Conservation (phyloP, 2,888 invertebrate species). For the Trisateles emortualis region DNA sequence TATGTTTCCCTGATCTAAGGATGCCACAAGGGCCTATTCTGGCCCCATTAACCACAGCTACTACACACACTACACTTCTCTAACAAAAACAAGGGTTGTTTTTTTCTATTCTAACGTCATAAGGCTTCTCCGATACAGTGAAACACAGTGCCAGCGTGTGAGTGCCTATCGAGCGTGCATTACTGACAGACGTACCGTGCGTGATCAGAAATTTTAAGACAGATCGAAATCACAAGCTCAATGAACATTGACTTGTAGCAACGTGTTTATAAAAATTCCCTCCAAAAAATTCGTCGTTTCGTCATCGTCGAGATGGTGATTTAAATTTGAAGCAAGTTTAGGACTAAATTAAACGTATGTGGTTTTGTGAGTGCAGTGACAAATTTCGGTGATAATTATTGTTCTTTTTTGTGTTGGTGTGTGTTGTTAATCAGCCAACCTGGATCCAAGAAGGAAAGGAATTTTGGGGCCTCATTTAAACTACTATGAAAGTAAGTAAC, state of each 20-base stretch:
- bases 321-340: slow-evolving; percentile 3
- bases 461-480: slow-evolving; percentile 61
- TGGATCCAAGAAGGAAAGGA: slow-evolving; percentile 71
- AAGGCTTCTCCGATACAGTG: slow-evolving; percentile 34
- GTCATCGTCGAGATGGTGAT: no score
- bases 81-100: slow-evolving; percentile 15
- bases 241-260: slow-evolving; percentile 47
- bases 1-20: not conserved
- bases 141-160: slow-evolving; percentile 43
- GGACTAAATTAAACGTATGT: slow-evolving; percentile 2
- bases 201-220: slow-evolving; percentile 73
- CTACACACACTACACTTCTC: not conserved
- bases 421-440: slow-evolving; percentile 47
- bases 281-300: no score
- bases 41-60: not conserved
- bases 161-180: slow-evolving; percentile 37
- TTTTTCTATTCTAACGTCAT: slow-evolving; percentile 15
- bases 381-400: slow-evolving; percentile 34
- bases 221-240: slow-evolving; percentile 68
- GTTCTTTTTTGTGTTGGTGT: slow-evolving; percentile 33
- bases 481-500: slow-evolving; percentile 58
- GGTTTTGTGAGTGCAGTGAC: slow-evolving; percentile 6
- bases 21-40: not conserved
- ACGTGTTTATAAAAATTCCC: slow-evolving; percentile 2
- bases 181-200: slow-evolving; percentile 61